These are phyloP conservation scores for Cotesia vestalis DNA, from an alignment of 1,140 invertebrate genomes.

Conservation along the genomic window DNA sequence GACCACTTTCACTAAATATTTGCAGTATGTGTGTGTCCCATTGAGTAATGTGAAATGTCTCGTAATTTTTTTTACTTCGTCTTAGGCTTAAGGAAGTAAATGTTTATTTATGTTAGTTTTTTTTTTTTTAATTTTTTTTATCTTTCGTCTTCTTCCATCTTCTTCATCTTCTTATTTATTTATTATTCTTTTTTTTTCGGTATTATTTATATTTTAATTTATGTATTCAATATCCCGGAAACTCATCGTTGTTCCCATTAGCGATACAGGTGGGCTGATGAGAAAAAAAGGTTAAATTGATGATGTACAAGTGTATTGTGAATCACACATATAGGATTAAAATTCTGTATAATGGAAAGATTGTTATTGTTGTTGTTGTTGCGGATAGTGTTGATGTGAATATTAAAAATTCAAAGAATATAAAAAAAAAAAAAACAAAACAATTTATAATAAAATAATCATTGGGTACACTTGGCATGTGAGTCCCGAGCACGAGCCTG, in stretches of 20 bases:
- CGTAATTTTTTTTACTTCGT: neutral
- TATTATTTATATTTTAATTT: neutral
- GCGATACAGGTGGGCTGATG: slow-evolving; percentile 19
- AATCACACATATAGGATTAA: slow-evolving; percentile 11
- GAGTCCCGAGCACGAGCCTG: slow-evolving; percentile 45
- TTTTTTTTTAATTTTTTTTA: neutral
- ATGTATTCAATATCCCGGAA: slow-evolving; percentile 6
- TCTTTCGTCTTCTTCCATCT: neutral
- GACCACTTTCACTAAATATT: slow-evolving; percentile 31
- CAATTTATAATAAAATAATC: slow-evolving; percentile 21
- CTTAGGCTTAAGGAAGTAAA: slow-evolving; percentile 11
- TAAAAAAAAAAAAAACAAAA: slow-evolving; percentile 5
- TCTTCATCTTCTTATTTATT: neutral
- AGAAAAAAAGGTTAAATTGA: slow-evolving; percentile 32
- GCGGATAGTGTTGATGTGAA: neutral
- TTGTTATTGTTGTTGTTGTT: neutral
- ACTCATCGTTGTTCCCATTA: slow-evolving; percentile 11
- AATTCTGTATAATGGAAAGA: neutral
- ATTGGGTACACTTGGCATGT: slow-evolving; percentile 9
- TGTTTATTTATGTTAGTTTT: neutral
- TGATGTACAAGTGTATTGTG: neutral
- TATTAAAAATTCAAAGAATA: neutral
- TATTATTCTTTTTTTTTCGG: neutral
- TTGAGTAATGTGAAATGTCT: slow-evolving; percentile 25
- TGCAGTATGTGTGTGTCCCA: slow-evolving; percentile 5